Conservation (phyloP, 2,888 invertebrate species). For the Gisinianus flammeolus region DNA sequence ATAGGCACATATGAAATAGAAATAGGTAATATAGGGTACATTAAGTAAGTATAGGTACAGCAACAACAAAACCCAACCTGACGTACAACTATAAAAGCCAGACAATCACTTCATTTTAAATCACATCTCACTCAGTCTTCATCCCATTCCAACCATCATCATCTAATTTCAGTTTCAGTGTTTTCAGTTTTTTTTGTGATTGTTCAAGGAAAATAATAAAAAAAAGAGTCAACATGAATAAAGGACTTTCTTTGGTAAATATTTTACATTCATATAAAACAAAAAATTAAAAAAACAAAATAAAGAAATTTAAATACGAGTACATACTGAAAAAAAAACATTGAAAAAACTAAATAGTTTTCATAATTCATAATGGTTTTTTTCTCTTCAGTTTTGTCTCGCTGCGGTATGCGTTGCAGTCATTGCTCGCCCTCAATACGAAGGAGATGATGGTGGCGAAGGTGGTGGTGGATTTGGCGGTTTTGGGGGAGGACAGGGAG, state of each 20-base stretch:
- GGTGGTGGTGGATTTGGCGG: constrained; percentile 42
- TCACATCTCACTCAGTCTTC: constrained; percentile 24
- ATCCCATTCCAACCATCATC: neutral
- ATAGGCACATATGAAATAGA: neutral
- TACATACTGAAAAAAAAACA: neutral
- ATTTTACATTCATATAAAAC: no score
- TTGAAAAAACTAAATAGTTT: no score
- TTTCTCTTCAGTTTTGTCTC: constrained; percentile 45
- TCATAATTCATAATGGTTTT: neutral
- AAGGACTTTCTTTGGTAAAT: constrained; percentile 28
- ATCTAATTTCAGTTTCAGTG: neutral
- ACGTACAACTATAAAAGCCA: constrained; percentile 30
- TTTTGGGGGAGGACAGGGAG: constrained; percentile 15
- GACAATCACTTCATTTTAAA: neutral
- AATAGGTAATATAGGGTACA: neutral
- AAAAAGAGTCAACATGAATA: constrained; percentile 8
- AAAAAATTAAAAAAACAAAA: no score
- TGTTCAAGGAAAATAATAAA: neutral
- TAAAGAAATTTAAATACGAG: no score
- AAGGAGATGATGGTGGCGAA: constrained; percentile 44
- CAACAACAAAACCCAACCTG: neutral
- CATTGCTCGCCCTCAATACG: constrained; percentile 50
- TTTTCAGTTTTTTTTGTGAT: neutral
- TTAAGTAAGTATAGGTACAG: neutral
- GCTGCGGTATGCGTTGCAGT: constrained; percentile 45